A percentile compares a stretch with the other conserved stretches of the same genome.
These are phyloP conservation scores for Nemotelus pantherinus DNA, from an alignment of 2,888 invertebrate species.

Conservation along the genomic window DNA sequence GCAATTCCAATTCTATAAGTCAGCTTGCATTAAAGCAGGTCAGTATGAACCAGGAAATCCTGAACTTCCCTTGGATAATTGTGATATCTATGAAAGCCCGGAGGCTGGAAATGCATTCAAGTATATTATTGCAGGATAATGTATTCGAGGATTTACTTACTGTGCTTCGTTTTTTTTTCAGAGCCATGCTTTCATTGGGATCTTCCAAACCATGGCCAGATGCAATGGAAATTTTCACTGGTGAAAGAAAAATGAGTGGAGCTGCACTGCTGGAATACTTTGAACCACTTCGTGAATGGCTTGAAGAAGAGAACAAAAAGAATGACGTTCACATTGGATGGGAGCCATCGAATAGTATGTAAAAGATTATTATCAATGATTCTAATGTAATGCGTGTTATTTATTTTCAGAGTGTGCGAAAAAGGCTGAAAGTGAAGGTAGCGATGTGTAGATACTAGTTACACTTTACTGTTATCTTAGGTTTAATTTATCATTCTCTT, in stretches of 20 bases:
- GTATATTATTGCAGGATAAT: slow-evolving; percentile 59
- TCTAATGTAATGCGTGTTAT: too few species aligned
- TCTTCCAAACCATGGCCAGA: slow-evolving; percentile 85
- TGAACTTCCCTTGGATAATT: slow-evolving; percentile 77
- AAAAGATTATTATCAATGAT: not conserved
- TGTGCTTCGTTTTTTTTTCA: slow-evolving; percentile 56
- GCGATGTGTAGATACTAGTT: not conserved
- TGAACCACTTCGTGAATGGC: slow-evolving; percentile 79
- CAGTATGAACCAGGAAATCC: slow-evolving; percentile 76
- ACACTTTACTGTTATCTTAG: not conserved
- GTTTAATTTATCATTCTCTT: slow-evolving; percentile 3
- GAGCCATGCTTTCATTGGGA: slow-evolving; percentile 77
- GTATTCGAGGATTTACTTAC: not conserved
- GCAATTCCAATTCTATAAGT: slow-evolving; percentile 81
- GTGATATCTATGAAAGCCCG: slow-evolving; percentile 85
- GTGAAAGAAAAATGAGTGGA: slow-evolving; percentile 78
- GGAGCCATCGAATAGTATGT: slow-evolving; percentile 65
- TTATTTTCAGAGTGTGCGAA: slow-evolving; percentile 66
- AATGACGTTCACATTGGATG: slow-evolving; percentile 74
- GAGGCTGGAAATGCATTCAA: slow-evolving; percentile 78
- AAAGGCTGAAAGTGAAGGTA: slow-evolving; percentile 52
- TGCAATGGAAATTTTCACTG: slow-evolving; percentile 83
- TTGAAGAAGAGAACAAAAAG: slow-evolving; percentile 76
- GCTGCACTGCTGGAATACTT: slow-evolving; percentile 83
- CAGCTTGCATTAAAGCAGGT: slow-evolving; percentile 77